Percentiles rank a stretch among this genome's conserved stretches.
These are phyloP conservation scores for Piprites chloris DNA, from an alignment of 2,113 vertebrate genomes.

Conservation along the genomic window DNA sequence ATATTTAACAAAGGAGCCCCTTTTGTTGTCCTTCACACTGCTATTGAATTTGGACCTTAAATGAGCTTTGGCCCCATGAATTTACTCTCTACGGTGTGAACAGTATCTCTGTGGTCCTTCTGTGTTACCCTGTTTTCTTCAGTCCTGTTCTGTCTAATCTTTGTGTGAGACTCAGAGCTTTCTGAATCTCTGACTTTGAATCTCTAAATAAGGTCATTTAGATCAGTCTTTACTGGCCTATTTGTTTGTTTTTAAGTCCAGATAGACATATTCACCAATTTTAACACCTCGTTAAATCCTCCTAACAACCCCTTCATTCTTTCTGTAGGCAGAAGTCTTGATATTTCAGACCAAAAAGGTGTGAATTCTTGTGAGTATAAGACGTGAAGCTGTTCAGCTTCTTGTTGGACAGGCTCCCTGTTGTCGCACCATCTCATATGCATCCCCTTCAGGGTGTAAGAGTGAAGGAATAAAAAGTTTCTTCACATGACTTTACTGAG, in stretches of 20 bases:
- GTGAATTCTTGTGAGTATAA: not conserved
- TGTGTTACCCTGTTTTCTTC: not conserved
- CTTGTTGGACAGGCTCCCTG: not conserved
- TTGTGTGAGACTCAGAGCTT: not conserved
- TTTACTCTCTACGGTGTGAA: not conserved
- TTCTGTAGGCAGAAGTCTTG: not conserved
- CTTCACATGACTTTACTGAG: not conserved
- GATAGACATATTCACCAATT: not conserved
- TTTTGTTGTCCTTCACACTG: not conserved
- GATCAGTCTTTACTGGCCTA: not conserved
- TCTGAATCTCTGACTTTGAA: not conserved
- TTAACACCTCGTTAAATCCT: not conserved
- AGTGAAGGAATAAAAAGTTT: not conserved
- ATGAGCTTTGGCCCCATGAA: fast-evolving
- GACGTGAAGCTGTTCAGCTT: not conserved
- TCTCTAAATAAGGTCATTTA: not conserved
- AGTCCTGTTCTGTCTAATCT: not conserved
- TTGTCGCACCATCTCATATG: not conserved
- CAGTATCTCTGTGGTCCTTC: not conserved
- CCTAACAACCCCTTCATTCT: not conserved
- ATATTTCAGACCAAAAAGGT: not conserved
- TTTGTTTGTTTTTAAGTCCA: not conserved
- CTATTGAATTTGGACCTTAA: not conserved
- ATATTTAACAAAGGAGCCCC: fast-evolving
- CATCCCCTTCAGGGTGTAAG: not conserved